Base-by-base conservation (phyloP, 2,797 vertebrate genomes). In the Ciconia nigra region DNA sequence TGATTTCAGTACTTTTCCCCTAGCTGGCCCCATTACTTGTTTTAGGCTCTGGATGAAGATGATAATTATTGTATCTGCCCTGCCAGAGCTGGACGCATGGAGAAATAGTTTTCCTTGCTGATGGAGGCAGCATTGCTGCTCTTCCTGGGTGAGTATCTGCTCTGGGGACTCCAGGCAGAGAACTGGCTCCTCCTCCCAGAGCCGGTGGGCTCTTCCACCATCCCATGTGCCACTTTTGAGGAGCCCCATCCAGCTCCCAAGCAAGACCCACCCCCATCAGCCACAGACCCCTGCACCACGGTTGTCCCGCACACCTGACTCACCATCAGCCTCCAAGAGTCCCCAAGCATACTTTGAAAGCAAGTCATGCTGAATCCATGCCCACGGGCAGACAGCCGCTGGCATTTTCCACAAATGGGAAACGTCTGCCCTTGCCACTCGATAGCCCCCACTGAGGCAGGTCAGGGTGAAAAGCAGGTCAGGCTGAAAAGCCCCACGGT, bases 321-420 rank as follows among this genome's bases (percentile, higher is more conserved):
- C 25, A 10, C 42, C 12, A 1, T 1, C 2, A 0, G 28, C 21
- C 15, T 58, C n/a, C 0, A 1, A 11, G 46, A 28, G 25, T 21
- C 37, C 66, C 55, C 2, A 8, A 9, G 57, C 28, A 11, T 19
- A 22, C 35, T 67, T 14, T 74, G 44, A 39, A 28, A 9, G 1
- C 13, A 13, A 20, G 29, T 18, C 9, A 8, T 4, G 14, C 59
- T 47, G 66, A 69, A 49, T 31, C 72, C 1, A 2, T 2, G 29
- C 49, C 18, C 0, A 2, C 1, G 2, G 15, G n/a, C 54, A 37
- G 54, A 2, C 9, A n/a, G 51, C 69, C 5, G 0, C 70, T 62
- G 47, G 58, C 46, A 3, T 70, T 83, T 83, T 73, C 83, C 31
- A 37, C 2, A 12, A 12, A 49, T 1, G 8, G 66, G 49, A 79